phyloP scores from a whole-genome alignment of 2,888 invertebrate genomes.

The Cryptus viduatorius region DNA sequence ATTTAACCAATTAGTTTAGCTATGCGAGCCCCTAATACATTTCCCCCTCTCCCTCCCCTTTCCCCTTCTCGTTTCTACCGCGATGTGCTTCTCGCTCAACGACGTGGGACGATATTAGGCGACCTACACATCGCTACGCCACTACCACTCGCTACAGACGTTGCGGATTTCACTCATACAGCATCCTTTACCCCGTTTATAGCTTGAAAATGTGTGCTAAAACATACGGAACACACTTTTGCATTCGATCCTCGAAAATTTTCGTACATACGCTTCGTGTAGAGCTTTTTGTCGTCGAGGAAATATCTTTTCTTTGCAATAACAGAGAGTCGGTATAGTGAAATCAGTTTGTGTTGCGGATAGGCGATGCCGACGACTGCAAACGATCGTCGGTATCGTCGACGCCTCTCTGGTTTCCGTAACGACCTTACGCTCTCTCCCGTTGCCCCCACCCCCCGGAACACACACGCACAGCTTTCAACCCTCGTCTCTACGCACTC shows the following conservation, averaged over 20 bases:
- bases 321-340: too few species aligned
- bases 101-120: conserved; percentile 72
- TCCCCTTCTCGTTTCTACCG: conserved; percentile 56
- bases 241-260: too few species aligned
- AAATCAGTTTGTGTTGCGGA: too few species aligned
- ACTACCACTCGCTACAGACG: too few species aligned
- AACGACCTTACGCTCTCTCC: conserved; percentile 54
- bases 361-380: conserved; percentile 49
- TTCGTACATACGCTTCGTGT: background rate
- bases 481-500: conserved; percentile 26
- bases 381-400: conserved; percentile 56
- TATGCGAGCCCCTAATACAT: conserved; percentile 84
- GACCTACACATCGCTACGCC: conserved; percentile 41
- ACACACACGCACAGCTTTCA: conserved; percentile 10
- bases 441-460: background rate
- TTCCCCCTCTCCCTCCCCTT: conserved; percentile 76
- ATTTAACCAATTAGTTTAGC: conserved; percentile 85
- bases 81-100: conserved; percentile 51
- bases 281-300: conserved; percentile 4
- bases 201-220: too few species aligned
- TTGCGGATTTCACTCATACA: too few species aligned
- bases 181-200: too few species aligned
- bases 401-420: conserved; percentile 28
- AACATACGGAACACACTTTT: too few species aligned
- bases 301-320: background rate